A percentile compares a stretch with the other conserved stretches of the same genome.
Conservation (phyloP, 2,888 invertebrate species). For the Apamea epomidion region DNA sequence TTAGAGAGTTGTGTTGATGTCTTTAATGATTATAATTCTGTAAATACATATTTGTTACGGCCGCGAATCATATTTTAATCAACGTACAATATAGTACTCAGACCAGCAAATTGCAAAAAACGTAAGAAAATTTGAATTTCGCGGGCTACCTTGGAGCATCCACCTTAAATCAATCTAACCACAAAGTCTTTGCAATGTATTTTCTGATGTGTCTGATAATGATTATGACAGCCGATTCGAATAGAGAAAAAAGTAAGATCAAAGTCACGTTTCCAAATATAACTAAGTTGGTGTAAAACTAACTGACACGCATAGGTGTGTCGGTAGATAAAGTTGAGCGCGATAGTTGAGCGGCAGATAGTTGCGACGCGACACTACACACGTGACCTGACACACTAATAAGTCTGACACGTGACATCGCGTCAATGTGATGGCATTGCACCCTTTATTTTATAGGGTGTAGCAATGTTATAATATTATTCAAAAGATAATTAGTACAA, state of each 20-base stretch:
- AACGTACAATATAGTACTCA: no score
- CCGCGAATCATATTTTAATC: no score
- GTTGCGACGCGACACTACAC: conserved; percentile 53
- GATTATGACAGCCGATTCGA: background rate
- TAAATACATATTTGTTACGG: no score
- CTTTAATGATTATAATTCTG: no score
- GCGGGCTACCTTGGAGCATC: no score
- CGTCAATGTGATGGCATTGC: conserved; percentile 14
- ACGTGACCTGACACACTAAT: conserved; percentile 61
- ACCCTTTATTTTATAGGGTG: background rate
- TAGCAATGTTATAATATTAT: background rate
- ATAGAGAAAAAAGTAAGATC: conserved; percentile 12
- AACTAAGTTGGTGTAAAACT: conserved; percentile 30
- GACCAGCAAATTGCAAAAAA: no score
- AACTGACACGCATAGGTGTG: conserved; percentile 28
- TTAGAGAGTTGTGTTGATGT: no score
- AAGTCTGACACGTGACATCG: conserved; percentile 7
- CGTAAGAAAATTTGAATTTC: no score
- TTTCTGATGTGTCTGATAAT: background rate
- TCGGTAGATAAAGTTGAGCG: conserved; percentile 41
- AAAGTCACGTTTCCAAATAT: conserved; percentile 25
- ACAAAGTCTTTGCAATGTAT: background rate
- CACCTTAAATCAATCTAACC: background rate
- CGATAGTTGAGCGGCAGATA: conserved; percentile 57
- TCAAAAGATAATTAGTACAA: background rate